These are phyloP conservation scores for Sigmodon hispidus DNA, from an alignment of 2,113 vertebrate genomes.

Conservation along the genomic window DNA sequence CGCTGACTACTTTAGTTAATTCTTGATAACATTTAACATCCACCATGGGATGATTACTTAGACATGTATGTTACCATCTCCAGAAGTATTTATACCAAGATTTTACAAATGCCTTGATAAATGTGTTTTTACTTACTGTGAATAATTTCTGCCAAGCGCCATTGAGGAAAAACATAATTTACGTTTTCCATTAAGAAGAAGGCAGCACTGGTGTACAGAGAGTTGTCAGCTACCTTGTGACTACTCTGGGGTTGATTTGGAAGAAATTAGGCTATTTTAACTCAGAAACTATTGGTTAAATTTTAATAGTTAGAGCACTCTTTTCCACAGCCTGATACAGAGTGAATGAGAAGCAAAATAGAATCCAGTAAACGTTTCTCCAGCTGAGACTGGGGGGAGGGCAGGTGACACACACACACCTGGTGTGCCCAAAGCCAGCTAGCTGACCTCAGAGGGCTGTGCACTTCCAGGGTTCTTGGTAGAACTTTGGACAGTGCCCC, in stretches of 20 bases:
- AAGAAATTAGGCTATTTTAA: background rate
- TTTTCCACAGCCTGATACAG: background rate
- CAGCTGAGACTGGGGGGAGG: background rate
- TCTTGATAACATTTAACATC: slow-evolving; percentile 35
- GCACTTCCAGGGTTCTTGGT: rapidly evolving
- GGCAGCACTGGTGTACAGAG: background rate
- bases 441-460: background rate
- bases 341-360: background rate
- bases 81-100: background rate
- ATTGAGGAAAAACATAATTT: slow-evolving; percentile 8
- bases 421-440: background rate
- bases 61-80: background rate
- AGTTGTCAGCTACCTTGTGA: background rate
- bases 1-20: background rate
- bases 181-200: slow-evolving; percentile 18
- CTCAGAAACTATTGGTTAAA: background rate
- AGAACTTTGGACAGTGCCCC: too few species aligned
- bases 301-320: background rate
- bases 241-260: background rate
- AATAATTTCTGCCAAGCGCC: slow-evolving; percentile 28
- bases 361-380: background rate
- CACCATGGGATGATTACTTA: slow-evolving; percentile 9
- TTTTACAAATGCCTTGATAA: slow-evolving; percentile 41
- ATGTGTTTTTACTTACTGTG: slow-evolving; percentile 65
- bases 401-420: too few species aligned